These are phyloP conservation scores for Bathynomus jamesi DNA, from an alignment of 1,140 invertebrate species.

Conservation along the genomic window DNA sequence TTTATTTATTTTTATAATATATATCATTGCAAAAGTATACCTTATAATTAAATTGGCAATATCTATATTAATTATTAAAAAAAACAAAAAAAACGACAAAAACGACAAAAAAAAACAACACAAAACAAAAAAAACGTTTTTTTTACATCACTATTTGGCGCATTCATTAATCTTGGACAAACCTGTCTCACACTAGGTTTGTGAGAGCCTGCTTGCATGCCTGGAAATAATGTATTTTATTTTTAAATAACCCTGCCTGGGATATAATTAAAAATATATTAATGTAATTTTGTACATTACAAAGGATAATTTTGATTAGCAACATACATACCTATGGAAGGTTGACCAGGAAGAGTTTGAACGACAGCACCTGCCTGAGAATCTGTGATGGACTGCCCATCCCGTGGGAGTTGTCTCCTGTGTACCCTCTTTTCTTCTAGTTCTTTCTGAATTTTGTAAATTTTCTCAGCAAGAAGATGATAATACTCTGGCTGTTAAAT, in stretches of 20 bases:
- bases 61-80: no score
- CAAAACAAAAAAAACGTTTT: no score
- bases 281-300: no score
- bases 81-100: no score
- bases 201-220: not conserved
- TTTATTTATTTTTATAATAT: no score
- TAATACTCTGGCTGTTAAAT: constrained; percentile 82
- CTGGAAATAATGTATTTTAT: not conserved
- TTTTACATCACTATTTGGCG: no score
- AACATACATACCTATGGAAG: not conserved
- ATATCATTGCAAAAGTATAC: no score
- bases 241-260: no score
- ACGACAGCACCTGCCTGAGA: not conserved
- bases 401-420: constrained; percentile 44
- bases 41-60: no score
- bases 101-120: no score
- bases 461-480: constrained; percentile 95
- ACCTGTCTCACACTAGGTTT: not conserved
- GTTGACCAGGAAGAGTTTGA: not conserved
- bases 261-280: no score
- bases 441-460: constrained; percentile 99
- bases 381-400: constrained; percentile 7
- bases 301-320: no score
- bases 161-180: not conserved
- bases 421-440: constrained; percentile 64